Evolutionary conservation across 2,888 invertebrate genomes (phyloP).

Genomic region (Thymelicus sylvestris): DNA sequence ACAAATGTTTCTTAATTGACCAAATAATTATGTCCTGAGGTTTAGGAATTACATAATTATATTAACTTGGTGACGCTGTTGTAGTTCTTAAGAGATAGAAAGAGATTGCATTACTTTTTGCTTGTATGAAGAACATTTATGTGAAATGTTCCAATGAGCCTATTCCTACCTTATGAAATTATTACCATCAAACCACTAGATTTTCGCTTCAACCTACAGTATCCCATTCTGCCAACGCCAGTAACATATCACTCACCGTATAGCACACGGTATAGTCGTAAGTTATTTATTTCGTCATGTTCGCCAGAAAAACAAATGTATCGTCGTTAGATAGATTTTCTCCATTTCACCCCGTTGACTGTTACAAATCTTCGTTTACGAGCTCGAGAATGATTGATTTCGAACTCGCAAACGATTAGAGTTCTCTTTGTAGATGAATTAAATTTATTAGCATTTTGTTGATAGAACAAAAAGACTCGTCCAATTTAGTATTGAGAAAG

Average conservation of each 20-base stretch:
- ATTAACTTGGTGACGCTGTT: no score
- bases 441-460: constrained; percentile 69
- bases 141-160: no score
- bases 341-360: constrained; percentile 58
- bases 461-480: constrained; percentile 62
- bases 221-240: constrained; percentile 16
- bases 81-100: no score
- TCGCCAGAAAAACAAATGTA: constrained; percentile 55
- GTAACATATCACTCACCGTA: constrained; percentile 27
- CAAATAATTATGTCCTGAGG: no score
- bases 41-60: no score
- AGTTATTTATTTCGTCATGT: constrained; percentile 47
- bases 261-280: constrained; percentile 24
- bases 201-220: neutral
- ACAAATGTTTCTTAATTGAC: no score
- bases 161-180: no score
- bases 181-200: no score
- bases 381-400: constrained; percentile 68
- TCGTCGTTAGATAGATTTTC: constrained; percentile 55
- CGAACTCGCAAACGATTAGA: constrained; percentile 60
- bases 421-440: constrained; percentile 59
- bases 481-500: constrained; percentile 54
- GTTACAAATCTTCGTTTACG: constrained; percentile 68
- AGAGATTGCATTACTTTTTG: no score
- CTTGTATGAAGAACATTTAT: no score